Percentiles rank a stretch among this genome's conserved stretches.
phyloP scores from a whole-genome alignment of 1,140 invertebrate species.

The Dryas iulia region DNA sequence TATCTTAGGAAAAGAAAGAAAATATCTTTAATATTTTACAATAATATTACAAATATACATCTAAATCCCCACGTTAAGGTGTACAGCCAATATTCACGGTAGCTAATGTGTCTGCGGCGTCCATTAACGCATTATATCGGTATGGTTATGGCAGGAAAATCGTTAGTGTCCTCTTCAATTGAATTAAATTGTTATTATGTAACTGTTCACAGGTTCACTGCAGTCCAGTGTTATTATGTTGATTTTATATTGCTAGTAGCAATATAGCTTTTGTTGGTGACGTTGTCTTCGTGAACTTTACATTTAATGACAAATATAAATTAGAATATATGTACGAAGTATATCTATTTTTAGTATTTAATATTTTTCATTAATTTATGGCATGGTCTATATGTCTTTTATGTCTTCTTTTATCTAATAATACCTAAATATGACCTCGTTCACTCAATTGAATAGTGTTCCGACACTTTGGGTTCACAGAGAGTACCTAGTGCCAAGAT shows the following conservation, averaged over 20 bases:
- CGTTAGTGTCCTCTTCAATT: conserved; percentile 25
- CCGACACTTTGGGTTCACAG: too few relatives aligned
- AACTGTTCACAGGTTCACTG: conserved; percentile 1
- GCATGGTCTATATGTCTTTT: too few relatives aligned
- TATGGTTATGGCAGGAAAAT: conserved; percentile 22
- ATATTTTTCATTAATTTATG: too few relatives aligned
- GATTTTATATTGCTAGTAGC: conserved; percentile 34
- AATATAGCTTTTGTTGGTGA: neutral
- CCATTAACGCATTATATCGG: conserved; percentile 30
- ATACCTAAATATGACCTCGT: too few relatives aligned
- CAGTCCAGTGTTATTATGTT: neutral
- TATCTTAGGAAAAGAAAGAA: neutral
- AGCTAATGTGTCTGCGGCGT: conserved; percentile 19
- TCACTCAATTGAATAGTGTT: too few relatives aligned
- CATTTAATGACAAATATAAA: too few relatives aligned
- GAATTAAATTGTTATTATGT: conserved; percentile 24
- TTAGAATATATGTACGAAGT: too few relatives aligned
- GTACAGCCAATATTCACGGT: conserved; percentile 3
- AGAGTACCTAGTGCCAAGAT: too few relatives aligned
- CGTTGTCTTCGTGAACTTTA: too few relatives aligned
- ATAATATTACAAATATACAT: neutral
- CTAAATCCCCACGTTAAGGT: neutral
- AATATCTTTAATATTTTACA: neutral
- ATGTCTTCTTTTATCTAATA: too few relatives aligned
- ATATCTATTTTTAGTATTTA: too few relatives aligned